Evolutionary conservation across 1,140 invertebrate species (phyloP).

Genomic region (Zaprionus capensis): DNA sequence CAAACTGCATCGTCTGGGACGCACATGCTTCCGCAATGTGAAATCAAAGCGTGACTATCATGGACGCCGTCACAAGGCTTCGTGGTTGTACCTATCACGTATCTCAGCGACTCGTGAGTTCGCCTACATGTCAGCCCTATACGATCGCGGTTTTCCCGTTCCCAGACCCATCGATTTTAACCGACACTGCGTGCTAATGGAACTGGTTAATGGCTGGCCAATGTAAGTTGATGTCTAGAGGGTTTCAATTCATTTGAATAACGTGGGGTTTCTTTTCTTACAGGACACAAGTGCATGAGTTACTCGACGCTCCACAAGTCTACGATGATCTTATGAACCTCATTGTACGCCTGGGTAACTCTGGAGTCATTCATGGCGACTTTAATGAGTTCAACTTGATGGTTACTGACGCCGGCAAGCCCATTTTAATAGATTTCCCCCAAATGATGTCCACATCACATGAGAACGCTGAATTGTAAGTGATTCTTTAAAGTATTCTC

Average conservation of each 20-base stretch:
- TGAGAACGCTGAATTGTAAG: conserved; percentile 94
- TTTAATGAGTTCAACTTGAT: conserved; percentile 99
- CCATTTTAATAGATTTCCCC: conserved; percentile 98
- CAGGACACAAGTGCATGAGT: conserved; percentile 92
- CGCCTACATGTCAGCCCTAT: conserved; percentile 98
- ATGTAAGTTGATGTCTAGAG: conserved; percentile 86
- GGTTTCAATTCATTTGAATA: background rate
- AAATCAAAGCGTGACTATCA: conserved; percentile 99
- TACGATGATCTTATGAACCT: conserved; percentile 98
- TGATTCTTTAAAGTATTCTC: background rate
- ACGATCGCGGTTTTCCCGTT: conserved; percentile 96
- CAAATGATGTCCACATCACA: conserved; percentile 99
- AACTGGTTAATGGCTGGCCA: conserved; percentile 92
- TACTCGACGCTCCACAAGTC: conserved; percentile 91
- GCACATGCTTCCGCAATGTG: conserved; percentile 98
- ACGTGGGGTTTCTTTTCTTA: background rate
- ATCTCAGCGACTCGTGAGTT: conserved; percentile 99
- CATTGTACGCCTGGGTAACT: conserved; percentile 94
- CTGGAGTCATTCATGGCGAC: conserved; percentile 99
- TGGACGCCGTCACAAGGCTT: conserved; percentile 93
- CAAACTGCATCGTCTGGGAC: conserved; percentile 97
- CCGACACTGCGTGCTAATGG: conserved; percentile 98
- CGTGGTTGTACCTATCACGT: conserved; percentile 99
- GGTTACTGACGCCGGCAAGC: conserved; percentile 91
- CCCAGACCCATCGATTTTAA: conserved; percentile 98